phyloP scores from a whole-genome alignment of 2,888 invertebrate species.

The Branchipolynoe longqiensis region DNA sequence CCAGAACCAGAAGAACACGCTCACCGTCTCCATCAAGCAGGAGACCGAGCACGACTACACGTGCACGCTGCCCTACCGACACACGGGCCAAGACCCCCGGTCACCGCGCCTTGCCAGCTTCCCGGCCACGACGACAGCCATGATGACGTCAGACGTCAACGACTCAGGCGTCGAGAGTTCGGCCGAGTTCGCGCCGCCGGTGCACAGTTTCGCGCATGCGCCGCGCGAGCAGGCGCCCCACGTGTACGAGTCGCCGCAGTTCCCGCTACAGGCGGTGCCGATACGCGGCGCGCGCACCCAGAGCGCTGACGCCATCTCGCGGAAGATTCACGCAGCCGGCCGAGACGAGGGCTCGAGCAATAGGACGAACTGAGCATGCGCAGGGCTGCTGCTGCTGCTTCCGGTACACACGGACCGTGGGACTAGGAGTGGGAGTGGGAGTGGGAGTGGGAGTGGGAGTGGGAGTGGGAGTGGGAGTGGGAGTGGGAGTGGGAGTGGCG shows the following conservation, averaged over 20 bases:
- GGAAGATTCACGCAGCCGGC: constrained; percentile 26
- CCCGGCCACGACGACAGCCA: neutral
- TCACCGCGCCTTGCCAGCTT: neutral
- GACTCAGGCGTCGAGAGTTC: constrained; percentile 29
- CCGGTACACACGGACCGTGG: neutral
- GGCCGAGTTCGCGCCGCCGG: constrained; percentile 23
- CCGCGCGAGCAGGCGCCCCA: constrained; percentile 26
- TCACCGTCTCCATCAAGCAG: constrained; percentile 30
- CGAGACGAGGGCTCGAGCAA: constrained; percentile 52
- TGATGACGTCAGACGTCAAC: neutral
- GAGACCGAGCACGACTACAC: constrained; percentile 47
- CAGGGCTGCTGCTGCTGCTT: neutral
- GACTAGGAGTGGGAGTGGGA: neutral
- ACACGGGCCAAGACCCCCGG: constrained; percentile 26
- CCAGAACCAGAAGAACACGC: constrained; percentile 39
- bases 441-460: no score
- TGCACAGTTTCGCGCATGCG: constrained; percentile 4
- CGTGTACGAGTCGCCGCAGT: constrained; percentile 51
- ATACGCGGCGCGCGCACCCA: constrained; percentile 33
- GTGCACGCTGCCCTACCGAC: constrained; percentile 32
- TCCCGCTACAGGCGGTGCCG: constrained; percentile 46
- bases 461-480: no score
- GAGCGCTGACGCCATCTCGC: constrained; percentile 52
- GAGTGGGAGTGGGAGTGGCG: no score
- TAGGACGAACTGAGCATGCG: constrained; percentile 51